A percentile compares a stretch with the other conserved stretches of the same genome.
phyloP scores from a whole-genome alignment of 2,113 vertebrate genomes.

The Python bivittatus region DNA sequence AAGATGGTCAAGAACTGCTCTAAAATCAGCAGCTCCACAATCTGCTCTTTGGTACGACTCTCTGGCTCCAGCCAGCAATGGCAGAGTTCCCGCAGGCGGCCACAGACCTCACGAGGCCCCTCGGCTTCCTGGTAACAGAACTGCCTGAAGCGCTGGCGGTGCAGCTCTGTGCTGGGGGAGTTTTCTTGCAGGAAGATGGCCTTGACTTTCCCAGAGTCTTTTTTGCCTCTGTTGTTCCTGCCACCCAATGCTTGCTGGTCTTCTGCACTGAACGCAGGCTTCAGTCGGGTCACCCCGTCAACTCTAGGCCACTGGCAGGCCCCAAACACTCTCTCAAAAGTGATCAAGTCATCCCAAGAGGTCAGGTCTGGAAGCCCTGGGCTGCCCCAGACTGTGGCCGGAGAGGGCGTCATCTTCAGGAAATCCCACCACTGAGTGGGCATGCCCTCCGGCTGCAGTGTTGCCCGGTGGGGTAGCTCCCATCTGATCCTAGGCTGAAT shows the following conservation, averaged over 20 bases:
- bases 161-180: background rate
- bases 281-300: background rate
- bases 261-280: background rate
- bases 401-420: slow-evolving; percentile 5
- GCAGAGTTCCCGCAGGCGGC: slow-evolving; percentile 25
- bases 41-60: slow-evolving; percentile 23
- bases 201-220: slow-evolving; percentile 11
- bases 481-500: background rate
- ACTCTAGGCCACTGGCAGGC: slow-evolving; percentile 3
- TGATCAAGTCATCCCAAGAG: slow-evolving; percentile 19
- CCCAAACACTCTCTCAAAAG: slow-evolving; percentile 19
- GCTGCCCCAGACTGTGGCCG: background rate
- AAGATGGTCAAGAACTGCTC: slow-evolving; percentile 30
- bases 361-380: slow-evolving; percentile 7
- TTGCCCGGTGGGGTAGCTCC: background rate
- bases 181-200: slow-evolving; percentile 13
- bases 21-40: slow-evolving; percentile 18
- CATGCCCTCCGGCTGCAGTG: background rate
- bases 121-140: slow-evolving; percentile 23
- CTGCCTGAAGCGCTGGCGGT: slow-evolving; percentile 27
- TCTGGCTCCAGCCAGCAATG: slow-evolving; percentile 34
- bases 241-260: background rate
- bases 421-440: slow-evolving; percentile 26
- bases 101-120: slow-evolving; percentile 17
- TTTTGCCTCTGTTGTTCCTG: background rate